A percentile compares a stretch with the other conserved stretches of the same genome.
These are phyloP conservation scores for Vipera latastei DNA, from an alignment of 2,797 vertebrate species.

Conservation along the genomic window DNA sequence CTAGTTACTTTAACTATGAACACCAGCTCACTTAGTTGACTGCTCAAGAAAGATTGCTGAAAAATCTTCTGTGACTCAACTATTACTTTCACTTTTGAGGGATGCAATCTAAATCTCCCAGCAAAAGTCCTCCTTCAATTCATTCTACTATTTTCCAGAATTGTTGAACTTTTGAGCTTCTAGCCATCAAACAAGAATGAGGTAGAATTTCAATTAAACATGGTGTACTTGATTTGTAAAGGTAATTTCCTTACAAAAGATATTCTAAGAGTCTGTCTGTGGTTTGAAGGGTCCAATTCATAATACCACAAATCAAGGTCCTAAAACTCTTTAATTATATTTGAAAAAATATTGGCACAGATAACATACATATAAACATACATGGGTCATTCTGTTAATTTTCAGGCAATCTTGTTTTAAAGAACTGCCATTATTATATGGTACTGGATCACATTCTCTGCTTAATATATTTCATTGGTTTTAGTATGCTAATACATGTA, in stretches of 20 bases:
- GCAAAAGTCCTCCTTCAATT: background rate
- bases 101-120: background rate
- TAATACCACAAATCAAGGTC: background rate
- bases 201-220: background rate
- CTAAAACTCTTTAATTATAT: slow-evolving; percentile 16
- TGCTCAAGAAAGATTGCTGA: background rate
- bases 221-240: background rate
- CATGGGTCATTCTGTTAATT: slow-evolving; percentile 43
- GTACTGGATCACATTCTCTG: slow-evolving; percentile 51
- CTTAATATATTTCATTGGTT: slow-evolving; percentile 8
- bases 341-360: slow-evolving; percentile 10
- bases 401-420: slow-evolving; percentile 51
- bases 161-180: background rate
- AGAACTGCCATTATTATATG: slow-evolving; percentile 51
- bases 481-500: background rate
- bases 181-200: background rate
- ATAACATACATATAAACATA: slow-evolving; percentile 24
- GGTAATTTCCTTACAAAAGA: background rate
- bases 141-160: background rate
- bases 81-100: background rate
- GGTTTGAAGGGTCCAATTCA: background rate
- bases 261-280: background rate
- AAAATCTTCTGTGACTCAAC: background rate
- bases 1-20: background rate
- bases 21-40: background rate